Conservation (phyloP, 2,113 vertebrate species). For the Pardalotus punctatus region DNA sequence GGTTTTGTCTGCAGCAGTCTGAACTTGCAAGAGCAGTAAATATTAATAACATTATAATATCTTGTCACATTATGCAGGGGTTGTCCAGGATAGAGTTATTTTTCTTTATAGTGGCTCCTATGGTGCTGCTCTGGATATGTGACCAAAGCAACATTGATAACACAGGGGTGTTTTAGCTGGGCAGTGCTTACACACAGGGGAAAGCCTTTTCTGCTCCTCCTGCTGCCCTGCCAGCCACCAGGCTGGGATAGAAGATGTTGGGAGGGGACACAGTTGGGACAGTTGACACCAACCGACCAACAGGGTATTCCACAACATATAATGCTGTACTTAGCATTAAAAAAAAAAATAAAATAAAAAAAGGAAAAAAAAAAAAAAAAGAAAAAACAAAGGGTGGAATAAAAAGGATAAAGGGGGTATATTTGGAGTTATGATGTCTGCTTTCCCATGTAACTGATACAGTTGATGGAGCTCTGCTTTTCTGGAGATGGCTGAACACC, state of each 20-base stretch:
- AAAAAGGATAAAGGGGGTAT: not conserved
- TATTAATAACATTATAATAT: not conserved
- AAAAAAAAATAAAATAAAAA: too few species aligned
- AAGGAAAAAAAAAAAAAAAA: not conserved
- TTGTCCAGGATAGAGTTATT: not conserved
- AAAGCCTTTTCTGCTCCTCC: not conserved
- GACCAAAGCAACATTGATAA: not conserved
- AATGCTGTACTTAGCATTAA: not conserved
- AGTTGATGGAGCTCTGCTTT: not conserved
- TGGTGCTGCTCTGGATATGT: not conserved
- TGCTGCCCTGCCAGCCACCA: rapidly evolving
- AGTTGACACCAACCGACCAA: not conserved
- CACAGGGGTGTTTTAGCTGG: not conserved
- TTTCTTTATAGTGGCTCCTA: not conserved
- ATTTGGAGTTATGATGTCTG: not conserved
- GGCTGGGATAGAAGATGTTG: rapidly evolving
- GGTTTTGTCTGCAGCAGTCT: not conserved
- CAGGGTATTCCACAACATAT: not conserved
- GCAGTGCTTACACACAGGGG: not conserved
- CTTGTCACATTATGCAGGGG: not conserved
- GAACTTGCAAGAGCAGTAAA: not conserved
- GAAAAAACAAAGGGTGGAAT: not conserved
- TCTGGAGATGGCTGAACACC: not conserved
- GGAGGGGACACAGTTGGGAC: not conserved
- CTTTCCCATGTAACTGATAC: not conserved